Percentiles rank a stretch among this genome's conserved stretches.
Conservation (phyloP, 2,888 invertebrate genomes). For the Panzeria rudis region DNA sequence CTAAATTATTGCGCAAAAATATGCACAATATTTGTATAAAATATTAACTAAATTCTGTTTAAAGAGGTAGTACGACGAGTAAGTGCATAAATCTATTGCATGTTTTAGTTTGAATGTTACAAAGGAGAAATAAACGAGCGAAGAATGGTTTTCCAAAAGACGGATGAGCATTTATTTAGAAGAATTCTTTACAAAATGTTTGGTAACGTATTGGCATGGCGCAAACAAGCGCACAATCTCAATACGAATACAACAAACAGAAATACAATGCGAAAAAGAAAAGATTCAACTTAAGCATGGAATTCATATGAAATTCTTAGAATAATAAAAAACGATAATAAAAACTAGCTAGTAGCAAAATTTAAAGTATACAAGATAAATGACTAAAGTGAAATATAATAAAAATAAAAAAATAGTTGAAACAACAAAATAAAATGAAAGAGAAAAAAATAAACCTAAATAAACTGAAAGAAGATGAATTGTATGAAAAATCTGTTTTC, state of each 20-base stretch:
- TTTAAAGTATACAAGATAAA: slow-evolving; percentile 34
- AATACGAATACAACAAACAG: neutral
- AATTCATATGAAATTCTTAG: slow-evolving; percentile 13
- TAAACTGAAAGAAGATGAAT: slow-evolving; percentile 36
- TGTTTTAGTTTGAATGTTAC: neutral
- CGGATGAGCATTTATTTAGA: neutral
- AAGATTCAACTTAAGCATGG: neutral
- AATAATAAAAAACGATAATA: slow-evolving; percentile 24
- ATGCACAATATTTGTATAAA: neutral
- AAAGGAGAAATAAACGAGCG: neutral
- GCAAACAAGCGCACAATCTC: neutral
- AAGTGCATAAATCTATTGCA: neutral
- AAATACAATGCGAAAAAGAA: neutral
- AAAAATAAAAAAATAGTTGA: neutral
- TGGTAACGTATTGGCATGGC: neutral
- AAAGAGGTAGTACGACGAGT: neutral
- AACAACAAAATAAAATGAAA: slow-evolving; percentile 1
- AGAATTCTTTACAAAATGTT: neutral
- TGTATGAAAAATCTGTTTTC: slow-evolving; percentile 27
- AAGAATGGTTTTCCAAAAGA: neutral
- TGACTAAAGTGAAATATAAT: slow-evolving; percentile 3
- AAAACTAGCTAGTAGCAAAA: slow-evolving; percentile 7
- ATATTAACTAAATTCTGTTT: neutral
- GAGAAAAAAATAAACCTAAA: neutral
- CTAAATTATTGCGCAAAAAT: neutral